Conservation (phyloP, 2,113 vertebrate species). For the Ictalurus punctatus region DNA sequence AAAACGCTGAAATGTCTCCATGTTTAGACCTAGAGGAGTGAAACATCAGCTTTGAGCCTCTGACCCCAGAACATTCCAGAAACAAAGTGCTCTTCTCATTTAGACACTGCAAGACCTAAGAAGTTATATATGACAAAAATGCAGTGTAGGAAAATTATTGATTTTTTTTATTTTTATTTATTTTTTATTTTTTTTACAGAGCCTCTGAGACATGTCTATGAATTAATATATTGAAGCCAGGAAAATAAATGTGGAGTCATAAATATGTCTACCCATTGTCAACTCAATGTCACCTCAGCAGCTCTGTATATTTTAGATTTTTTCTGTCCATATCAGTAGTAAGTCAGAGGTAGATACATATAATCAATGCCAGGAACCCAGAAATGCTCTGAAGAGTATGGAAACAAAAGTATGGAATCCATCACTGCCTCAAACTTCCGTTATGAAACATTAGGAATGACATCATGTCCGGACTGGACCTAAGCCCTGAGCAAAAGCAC, state of each 20-base stretch:
- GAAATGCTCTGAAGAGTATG: not conserved
- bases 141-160: not conserved
- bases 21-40: constrained; percentile 51
- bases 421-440: not conserved
- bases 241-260: not conserved
- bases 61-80: constrained; percentile 24
- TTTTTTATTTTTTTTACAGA: not conserved
- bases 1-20: constrained; percentile 49
- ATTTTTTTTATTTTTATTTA: too few relatives aligned
- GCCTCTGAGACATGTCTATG: not conserved
- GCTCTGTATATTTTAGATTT: not conserved
- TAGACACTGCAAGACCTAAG: not conserved
- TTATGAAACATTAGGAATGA: constrained; percentile 28
- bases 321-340: not conserved
- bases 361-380: not conserved
- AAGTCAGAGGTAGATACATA: not conserved
- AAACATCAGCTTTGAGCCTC: constrained; percentile 4
- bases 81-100: constrained; percentile 1
- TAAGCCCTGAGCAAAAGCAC: constrained; percentile 41
- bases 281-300: not conserved
- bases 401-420: too few relatives aligned
- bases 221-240: not conserved
- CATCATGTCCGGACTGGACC: constrained; percentile 7
- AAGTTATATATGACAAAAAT: not conserved
- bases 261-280: not conserved